A percentile compares a stretch with the other conserved stretches of the same genome.
Evolutionary conservation across 2,888 invertebrate species (phyloP).

Genomic region (Melinopterus prodromus): DNA sequence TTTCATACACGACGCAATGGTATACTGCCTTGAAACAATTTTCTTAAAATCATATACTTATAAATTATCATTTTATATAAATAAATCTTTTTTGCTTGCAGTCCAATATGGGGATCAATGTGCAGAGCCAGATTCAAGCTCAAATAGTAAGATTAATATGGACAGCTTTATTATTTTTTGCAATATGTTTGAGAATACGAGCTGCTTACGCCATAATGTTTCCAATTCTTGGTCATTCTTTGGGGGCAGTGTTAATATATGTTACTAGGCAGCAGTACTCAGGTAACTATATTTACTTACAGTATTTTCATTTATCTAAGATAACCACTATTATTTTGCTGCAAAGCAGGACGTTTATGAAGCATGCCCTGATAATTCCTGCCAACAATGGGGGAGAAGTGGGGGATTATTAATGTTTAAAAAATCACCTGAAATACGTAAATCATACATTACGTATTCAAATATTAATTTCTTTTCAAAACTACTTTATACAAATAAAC

Average conservation of each 20-base stretch:
- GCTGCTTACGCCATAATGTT: constrained; percentile 54
- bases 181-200: constrained; percentile 52
- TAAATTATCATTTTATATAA: too few relatives aligned
- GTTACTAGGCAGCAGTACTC: constrained; percentile 47
- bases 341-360: too few relatives aligned
- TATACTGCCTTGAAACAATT: too few relatives aligned
- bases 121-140: constrained; percentile 52
- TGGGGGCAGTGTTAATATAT: constrained; percentile 50
- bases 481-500: too few relatives aligned
- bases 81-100: constrained; percentile 43
- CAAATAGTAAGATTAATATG: constrained; percentile 54
- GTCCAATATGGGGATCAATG: constrained; percentile 47
- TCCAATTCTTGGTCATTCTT: constrained; percentile 53
- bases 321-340: constrained; percentile 24
- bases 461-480: too few relatives aligned
- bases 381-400: too few relatives aligned
- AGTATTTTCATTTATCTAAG: constrained; percentile 27
- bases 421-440: too few relatives aligned
- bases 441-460: too few relatives aligned
- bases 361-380: not conserved
- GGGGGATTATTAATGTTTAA: too few relatives aligned
- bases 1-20: too few relatives aligned
- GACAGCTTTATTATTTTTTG: constrained; percentile 52
- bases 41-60: too few relatives aligned
- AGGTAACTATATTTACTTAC: constrained; percentile 44